Percentiles rank a stretch among this genome's conserved stretches.
These are phyloP conservation scores for Noctua pronuba DNA, from an alignment of 2,888 invertebrate genomes.

Conservation along the genomic window DNA sequence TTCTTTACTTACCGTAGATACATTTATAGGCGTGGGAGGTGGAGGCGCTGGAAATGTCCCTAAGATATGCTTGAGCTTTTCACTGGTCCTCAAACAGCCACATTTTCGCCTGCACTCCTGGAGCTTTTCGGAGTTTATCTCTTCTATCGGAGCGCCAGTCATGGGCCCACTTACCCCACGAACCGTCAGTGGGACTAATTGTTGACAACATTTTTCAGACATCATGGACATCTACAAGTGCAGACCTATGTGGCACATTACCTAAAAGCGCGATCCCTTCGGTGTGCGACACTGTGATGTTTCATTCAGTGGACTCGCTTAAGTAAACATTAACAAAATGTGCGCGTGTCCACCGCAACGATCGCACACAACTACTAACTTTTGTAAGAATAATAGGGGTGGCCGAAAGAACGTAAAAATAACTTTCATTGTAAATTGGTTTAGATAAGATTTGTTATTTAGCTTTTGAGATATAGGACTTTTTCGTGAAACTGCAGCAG, in stretches of 20 bases:
- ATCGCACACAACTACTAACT: background rate
- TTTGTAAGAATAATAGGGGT: background rate
- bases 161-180: background rate
- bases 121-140: background rate
- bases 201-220: background rate
- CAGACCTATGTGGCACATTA: background rate
- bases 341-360: background rate
- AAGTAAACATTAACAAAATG: background rate
- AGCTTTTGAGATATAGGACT: background rate
- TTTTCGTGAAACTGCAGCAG: background rate
- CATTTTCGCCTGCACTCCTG: conserved; percentile 75
- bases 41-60: conserved; percentile 78
- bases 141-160: background rate
- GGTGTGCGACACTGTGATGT: background rate
- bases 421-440: too few species aligned
- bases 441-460: background rate
- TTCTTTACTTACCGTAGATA: background rate
- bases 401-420: too few species aligned
- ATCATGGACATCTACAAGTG: conserved; percentile 14
- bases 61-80: conserved; percentile 80
- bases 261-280: background rate
- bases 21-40: conserved; percentile 73
- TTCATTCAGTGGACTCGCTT: background rate
- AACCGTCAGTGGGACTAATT: background rate
- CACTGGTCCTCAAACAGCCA: conserved; percentile 83